These are phyloP conservation scores for Anabacerthia variegaticeps DNA, from an alignment of 2,797 vertebrate genomes.

Conservation along the genomic window DNA sequence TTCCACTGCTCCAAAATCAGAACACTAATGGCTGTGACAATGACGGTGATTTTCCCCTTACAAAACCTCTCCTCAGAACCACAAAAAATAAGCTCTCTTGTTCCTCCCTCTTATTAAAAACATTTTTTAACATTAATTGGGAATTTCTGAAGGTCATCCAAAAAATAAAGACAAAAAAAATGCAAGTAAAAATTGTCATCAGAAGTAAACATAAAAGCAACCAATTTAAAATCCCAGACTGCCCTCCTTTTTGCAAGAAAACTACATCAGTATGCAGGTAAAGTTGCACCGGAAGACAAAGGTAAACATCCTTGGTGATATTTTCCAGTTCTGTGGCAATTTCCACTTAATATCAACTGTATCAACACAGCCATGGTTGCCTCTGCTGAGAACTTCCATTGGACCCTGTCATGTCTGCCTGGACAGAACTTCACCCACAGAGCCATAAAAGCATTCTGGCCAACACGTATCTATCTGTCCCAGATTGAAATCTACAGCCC, in stretches of 20 bases:
- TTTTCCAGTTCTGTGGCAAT: not conserved
- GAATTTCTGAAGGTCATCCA: not conserved
- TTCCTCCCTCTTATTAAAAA: not conserved
- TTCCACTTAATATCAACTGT: not conserved
- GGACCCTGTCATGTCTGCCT: not conserved
- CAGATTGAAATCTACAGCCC: rapidly evolving
- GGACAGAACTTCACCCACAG: not conserved
- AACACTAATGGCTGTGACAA: not conserved
- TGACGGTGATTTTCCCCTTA: not conserved
- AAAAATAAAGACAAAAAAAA: not conserved
- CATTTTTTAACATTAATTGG: not conserved
- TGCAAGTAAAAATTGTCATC: not conserved
- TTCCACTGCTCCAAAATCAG: not conserved
- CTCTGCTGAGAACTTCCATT: not conserved
- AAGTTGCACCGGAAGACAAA: not conserved
- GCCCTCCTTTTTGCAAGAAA: not conserved
- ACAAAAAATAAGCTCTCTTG: not conserved
- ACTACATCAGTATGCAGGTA: not conserved
- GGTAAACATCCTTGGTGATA: not conserved
- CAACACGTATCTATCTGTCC: not conserved
- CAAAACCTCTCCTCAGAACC: not conserved
- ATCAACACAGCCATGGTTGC: not conserved
- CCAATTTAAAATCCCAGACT: not conserved
- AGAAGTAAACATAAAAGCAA: slow-evolving; percentile 8
- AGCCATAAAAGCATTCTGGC: not conserved